phyloP scores from a whole-genome alignment of 2,113 vertebrate species.

The Ciconia stormi region DNA sequence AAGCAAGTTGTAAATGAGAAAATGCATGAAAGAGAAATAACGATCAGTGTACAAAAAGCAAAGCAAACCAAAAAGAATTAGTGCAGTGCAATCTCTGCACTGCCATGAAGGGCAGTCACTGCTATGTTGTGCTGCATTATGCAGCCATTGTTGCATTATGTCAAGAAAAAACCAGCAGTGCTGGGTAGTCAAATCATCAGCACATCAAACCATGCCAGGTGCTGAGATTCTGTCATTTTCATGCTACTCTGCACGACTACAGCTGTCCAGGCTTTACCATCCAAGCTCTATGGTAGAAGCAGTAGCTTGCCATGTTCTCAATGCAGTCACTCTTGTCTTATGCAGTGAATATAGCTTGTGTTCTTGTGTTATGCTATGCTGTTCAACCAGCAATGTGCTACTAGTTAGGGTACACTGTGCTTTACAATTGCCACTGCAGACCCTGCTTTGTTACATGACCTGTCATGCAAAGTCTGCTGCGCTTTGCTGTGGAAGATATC shows the following conservation, averaged over 20 bases:
- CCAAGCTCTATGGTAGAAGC: not conserved
- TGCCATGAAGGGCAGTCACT: not conserved
- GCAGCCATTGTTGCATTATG: not conserved
- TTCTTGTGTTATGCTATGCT: accelerated
- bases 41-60: not conserved
- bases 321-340: not conserved
- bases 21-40: not conserved
- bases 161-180: not conserved
- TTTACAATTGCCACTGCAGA: not conserved
- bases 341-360: accelerated
- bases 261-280: not conserved
- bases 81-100: not conserved
- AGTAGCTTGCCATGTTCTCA: not conserved
- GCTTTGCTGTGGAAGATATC: not conserved
- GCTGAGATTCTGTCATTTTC: not conserved
- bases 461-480: not conserved
- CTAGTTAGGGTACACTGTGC: not conserved
- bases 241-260: not conserved
- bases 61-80: not conserved
- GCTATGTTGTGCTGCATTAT: not conserved
- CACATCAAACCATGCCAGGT: not conserved
- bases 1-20: constrained; percentile 35
- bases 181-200: not conserved
- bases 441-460: not conserved
- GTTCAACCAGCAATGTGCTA: not conserved